phyloP scores from a whole-genome alignment of 1,140 invertebrate genomes.

The Microplitis demolitor region DNA sequence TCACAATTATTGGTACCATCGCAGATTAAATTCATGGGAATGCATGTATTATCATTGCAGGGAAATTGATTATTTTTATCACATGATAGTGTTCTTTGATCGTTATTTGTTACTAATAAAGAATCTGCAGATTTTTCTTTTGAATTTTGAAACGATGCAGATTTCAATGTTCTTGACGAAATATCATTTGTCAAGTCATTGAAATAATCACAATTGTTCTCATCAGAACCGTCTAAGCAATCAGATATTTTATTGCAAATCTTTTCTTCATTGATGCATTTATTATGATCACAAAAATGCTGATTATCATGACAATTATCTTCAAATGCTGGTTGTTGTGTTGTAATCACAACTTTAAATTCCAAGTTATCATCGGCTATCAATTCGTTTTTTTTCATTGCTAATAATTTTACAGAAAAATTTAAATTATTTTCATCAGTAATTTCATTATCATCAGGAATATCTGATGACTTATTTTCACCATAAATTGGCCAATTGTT shows the following conservation, averaged over 20 bases:
- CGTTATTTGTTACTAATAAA: not conserved
- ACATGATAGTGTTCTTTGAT: not conserved
- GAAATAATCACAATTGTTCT: slow-evolving; percentile 47
- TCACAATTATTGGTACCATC: slow-evolving; percentile 54
- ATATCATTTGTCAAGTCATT: slow-evolving; percentile 6
- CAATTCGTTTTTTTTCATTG: not conserved
- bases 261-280: slow-evolving; percentile 49
- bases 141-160: not conserved
- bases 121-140: not conserved
- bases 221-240: slow-evolving; percentile 60
- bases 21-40: slow-evolving; percentile 46
- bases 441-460: not conserved
- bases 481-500: not conserved
- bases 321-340: not conserved
- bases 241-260: slow-evolving; percentile 58
- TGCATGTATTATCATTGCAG: slow-evolving; percentile 56
- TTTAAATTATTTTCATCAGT: not conserved
- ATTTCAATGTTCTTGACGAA: not conserved
- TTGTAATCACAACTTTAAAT: not conserved
- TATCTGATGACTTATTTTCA: not conserved
- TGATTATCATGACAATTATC: slow-evolving; percentile 9
- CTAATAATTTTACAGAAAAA: not conserved
- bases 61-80: slow-evolving; percentile 39
- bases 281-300: slow-evolving; percentile 38
- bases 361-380: not conserved